A percentile compares a stretch with the other conserved stretches of the same genome.
Evolutionary conservation across 2,113 vertebrate species (phyloP).

Genomic region (Salvelinus fontinalis): DNA sequence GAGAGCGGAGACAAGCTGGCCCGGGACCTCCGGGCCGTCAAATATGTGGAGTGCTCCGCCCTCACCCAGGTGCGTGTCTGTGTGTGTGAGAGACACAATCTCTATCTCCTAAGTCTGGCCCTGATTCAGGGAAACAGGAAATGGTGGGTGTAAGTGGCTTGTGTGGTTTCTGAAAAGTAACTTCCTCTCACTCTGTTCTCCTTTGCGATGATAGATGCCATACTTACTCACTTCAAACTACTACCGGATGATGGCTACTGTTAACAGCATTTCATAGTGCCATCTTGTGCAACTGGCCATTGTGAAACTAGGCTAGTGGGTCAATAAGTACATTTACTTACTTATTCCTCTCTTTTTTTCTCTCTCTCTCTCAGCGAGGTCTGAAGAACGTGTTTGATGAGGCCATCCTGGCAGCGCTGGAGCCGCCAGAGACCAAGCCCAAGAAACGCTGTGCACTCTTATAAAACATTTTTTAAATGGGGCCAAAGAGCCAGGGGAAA

Average conservation of each 20-base stretch:
- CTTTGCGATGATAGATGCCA: no score
- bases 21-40: slow-evolving; percentile 91
- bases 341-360: no score
- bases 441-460: slow-evolving; percentile 71
- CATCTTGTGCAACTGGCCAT: no score
- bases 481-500: neutral
- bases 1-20: slow-evolving; percentile 93
- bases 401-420: slow-evolving; percentile 75
- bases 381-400: slow-evolving; percentile 77
- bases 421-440: slow-evolving; percentile 73
- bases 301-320: no score
- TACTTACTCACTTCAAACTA: no score
- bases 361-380: slow-evolving; percentile 54
- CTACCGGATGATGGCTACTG: no score
- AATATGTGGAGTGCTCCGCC: slow-evolving; percentile 96
- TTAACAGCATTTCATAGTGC: no score
- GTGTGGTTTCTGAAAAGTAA: no score
- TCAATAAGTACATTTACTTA: neutral
- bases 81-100: no score
- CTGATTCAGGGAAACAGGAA: no score
- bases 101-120: no score
- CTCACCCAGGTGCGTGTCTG: slow-evolving; percentile 85
- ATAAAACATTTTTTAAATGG: slow-evolving; percentile 34
- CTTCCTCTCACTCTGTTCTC: no score
- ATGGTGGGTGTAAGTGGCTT: neutral